These are phyloP conservation scores for Sarcoramphus papa DNA, from an alignment of 2,797 vertebrate genomes.

Conservation along the genomic window DNA sequence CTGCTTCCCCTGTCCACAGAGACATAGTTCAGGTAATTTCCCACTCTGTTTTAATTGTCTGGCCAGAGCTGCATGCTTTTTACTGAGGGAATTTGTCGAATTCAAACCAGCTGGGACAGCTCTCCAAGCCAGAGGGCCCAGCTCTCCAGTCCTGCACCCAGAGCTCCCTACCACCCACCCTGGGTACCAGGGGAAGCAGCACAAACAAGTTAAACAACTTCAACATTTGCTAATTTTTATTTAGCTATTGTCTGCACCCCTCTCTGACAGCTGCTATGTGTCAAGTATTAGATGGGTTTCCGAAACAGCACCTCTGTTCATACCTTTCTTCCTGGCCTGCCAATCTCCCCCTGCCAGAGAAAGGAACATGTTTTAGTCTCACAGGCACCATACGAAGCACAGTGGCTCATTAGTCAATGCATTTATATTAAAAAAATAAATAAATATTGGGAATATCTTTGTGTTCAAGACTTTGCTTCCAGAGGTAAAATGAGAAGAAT, in stretches of 20 bases:
- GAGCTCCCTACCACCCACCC: not conserved
- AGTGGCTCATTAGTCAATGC: not conserved
- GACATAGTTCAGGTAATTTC: not conserved
- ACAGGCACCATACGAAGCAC: not conserved
- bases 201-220: not conserved
- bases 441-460: not conserved
- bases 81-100: not conserved
- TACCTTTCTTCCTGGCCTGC: constrained; percentile 98
- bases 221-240: not conserved
- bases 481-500: not conserved
- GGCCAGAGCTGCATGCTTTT: not conserved
- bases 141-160: not conserved
- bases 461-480: not conserved
- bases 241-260: not conserved
- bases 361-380: constrained; percentile 46
- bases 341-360: constrained; percentile 92
- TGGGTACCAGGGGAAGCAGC: not conserved
- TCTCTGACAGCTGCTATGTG: not conserved
- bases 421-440: not conserved
- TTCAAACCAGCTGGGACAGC: not conserved
- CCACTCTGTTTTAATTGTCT: not conserved
- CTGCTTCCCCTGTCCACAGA: not conserved
- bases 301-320: constrained; percentile 41
- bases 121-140: not conserved
- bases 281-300: not conserved